Evolutionary conservation across 2,888 invertebrate species (phyloP), one percentile per base, ranked within the genome.

Genomic region (Drosophila barbarae): DNA sequence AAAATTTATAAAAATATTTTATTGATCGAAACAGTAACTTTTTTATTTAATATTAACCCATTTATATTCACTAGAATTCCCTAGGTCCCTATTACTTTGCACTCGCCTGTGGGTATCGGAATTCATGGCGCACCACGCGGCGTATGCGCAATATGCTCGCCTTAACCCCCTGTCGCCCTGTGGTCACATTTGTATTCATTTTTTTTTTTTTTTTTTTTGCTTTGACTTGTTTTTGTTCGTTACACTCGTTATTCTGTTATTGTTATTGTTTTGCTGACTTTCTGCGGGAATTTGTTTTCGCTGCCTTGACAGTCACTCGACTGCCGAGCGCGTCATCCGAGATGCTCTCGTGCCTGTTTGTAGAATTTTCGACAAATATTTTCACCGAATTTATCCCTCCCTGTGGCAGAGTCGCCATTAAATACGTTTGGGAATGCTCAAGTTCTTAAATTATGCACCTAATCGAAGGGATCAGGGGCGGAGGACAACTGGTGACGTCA

Each of bases 81-180:
- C 2, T 9, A 23, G 7, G 8, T 5, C 12, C 23, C 35, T 38
- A 38, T 51, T 23, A 9, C 15, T 21, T 13, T 56, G 30, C 36
- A 1, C 6, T 2, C 21, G 7, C 5, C 30, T 30, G 36, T 56
- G 7, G 7, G 9, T 51, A 41, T 69, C 52, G 47, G 49, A 38
- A 52, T 58, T 58, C 21, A 38, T 38, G 28, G 58, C 67, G 47
- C 46, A 57, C 46, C 63, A 63, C 35, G 50, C 15, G 69, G 39
- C 78, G 78, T 76, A 81, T 77, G 69, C 76, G 81, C 76, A 76
- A 75, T 77, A 59, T 70, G n/a, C 35, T 30, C 13, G 38, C 32
- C 38, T 32, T 57, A 41, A 53, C 53, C 44, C 46, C 53, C 42
- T 42, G 30, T 10, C 35, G 42, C 32, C 46, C 51, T 21, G 30